Conservation (phyloP, 35 echinoderm and acorn worm genomes). For the Hemicentrotus pulcherrimus region DNA sequence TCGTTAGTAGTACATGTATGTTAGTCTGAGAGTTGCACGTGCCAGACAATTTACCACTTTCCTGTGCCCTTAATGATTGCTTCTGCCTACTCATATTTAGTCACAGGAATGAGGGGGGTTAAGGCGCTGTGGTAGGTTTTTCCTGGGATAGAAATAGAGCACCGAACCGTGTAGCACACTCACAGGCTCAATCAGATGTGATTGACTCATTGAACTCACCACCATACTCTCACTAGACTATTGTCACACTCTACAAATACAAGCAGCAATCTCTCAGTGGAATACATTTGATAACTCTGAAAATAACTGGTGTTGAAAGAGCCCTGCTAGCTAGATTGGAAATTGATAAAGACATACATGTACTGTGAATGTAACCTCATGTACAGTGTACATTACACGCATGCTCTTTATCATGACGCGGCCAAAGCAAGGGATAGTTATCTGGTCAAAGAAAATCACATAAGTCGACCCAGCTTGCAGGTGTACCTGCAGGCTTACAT, state of each 20-base stretch:
- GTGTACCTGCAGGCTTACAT: no score
- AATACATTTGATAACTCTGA: background rate
- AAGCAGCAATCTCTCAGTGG: background rate
- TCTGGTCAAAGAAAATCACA: no score
- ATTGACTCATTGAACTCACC: conserved; percentile 35
- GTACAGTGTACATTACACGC: background rate
- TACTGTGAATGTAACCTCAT: background rate
- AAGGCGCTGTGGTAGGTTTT: conserved; percentile 33
- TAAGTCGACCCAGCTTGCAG: no score
- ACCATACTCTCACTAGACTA: background rate
- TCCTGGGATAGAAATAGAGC: conserved; percentile 54
- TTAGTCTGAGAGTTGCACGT: conserved; percentile 42
- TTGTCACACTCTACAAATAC: background rate
- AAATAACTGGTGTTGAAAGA: background rate
- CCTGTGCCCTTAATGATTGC: conserved; percentile 53
- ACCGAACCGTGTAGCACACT: background rate
- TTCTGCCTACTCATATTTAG: conserved; percentile 57
- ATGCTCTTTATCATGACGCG: background rate
- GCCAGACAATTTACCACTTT: conserved; percentile 56
- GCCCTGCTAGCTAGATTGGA: background rate
- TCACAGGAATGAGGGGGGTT: conserved; percentile 54
- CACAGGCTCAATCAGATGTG: conserved; percentile 37
- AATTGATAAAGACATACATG: background rate
- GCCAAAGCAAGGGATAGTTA: no score
- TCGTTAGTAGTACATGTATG: background rate